Conservation (phyloP, 2,888 invertebrate genomes). For the Ornithoptera alexandrae region DNA sequence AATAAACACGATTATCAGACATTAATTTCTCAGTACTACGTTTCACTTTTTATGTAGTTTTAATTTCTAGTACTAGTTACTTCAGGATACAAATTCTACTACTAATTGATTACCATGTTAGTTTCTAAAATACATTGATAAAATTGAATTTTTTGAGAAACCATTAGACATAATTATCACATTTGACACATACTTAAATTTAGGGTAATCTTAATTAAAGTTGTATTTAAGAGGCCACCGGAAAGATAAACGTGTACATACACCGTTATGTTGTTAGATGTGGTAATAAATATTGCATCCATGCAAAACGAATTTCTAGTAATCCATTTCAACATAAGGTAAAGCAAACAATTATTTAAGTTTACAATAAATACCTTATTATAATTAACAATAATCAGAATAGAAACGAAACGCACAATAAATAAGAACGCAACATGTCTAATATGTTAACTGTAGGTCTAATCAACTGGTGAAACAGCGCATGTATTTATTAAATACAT, state of each 20-base stretch:
- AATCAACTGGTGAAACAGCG: slow-evolving; percentile 10
- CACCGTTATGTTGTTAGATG: neutral
- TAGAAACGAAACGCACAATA: neutral
- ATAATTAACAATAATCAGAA: slow-evolving; percentile 23
- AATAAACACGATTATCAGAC: neutral
- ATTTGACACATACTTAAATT: slow-evolving; percentile 23
- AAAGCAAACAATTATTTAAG: neutral
- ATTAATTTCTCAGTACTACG: neutral
- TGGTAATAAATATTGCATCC: neutral
- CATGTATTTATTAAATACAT: slow-evolving; percentile 11
- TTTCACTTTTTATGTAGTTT: neutral
- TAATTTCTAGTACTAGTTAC: slow-evolving; percentile 4
- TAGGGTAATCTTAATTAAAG: slow-evolving; percentile 7
- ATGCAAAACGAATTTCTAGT: neutral
- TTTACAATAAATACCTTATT: slow-evolving; percentile 15
- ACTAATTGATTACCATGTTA: slow-evolving; percentile 8
- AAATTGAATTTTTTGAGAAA: slow-evolving; percentile 6
- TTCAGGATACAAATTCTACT: slow-evolving; percentile 4
- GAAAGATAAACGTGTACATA: neutral
- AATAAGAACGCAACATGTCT: slow-evolving; percentile 14
- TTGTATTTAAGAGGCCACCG: slow-evolving; percentile 24
- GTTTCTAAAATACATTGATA: slow-evolving; percentile 7
- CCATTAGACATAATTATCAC: slow-evolving; percentile 26
- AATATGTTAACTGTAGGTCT: slow-evolving; percentile 15
- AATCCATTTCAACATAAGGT: neutral